Evolutionary conservation across 1,140 invertebrate genomes (phyloP), one percentile per base, ranked within the genome.

Genomic region (Trissolcus basalis): DNA sequence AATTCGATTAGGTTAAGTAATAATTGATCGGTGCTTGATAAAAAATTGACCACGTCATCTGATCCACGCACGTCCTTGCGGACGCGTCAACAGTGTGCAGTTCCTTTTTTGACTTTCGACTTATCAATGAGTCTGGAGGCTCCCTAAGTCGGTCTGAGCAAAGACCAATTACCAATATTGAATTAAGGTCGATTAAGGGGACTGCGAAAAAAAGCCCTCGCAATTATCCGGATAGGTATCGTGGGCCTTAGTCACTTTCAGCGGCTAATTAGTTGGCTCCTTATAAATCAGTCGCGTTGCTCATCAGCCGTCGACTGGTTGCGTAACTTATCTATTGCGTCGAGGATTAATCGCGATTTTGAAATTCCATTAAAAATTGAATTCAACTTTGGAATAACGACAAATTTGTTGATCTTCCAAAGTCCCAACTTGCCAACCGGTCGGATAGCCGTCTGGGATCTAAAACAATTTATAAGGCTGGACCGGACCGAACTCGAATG

Each of bases 71-170:
- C 39, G 69, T 72, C 69, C 60, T 72, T 60, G 15, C 45, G n/a
- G 3, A 13, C 14, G 39, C 36, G 47, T 27, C 33, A 11, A n/a
- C 11, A 16, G 47, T 64, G 33, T 65, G 32, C 15, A 59, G 48
- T 60, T 60, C 61, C 55, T 73, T 73, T 73, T 73, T 67, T 41
- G 54, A 63, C 68, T 56, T n/a, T n/a, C 19, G 8, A 45, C 43
- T 71, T 12, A 15, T 36, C 54, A 58, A 71, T 39, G 16, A 56
- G 35, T 55, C 27, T 71, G 50, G 63, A 70, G 15, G 9, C 51
- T 39, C 27, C 16, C 54, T 32, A 44, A 44, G 45, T 55, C 19
- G 65, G 10, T 49, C 47, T 27, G 19, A 19, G 16, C 19, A 44
- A 13, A 0, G 12, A 44, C 7, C 36, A 39, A n/a, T 39, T 39